Evolutionary conservation across 2,888 invertebrate genomes (phyloP).

Genomic region (Nemotelus pantherinus): DNA sequence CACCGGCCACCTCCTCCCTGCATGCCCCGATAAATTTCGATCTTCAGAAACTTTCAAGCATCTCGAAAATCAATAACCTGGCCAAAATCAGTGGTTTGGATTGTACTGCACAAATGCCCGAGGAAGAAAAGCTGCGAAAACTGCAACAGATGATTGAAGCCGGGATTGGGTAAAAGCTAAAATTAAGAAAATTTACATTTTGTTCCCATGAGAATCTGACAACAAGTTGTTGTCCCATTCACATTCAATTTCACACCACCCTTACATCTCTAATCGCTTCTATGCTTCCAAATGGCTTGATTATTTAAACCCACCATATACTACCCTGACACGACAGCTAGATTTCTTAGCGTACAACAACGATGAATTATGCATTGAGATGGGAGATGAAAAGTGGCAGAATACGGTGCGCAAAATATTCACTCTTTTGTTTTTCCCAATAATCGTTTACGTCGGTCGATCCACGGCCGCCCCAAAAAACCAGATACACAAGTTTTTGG

Average conservation of each 20-base stretch:
- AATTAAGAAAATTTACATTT: neutral
- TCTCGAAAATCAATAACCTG: slow-evolving; percentile 43
- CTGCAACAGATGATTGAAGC: slow-evolving; percentile 62
- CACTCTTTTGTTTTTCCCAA: too few relatives aligned
- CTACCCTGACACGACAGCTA: too few relatives aligned
- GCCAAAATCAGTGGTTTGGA: slow-evolving; percentile 43
- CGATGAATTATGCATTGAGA: slow-evolving; percentile 25
- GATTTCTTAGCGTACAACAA: slow-evolving; percentile 4
- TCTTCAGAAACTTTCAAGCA: slow-evolving; percentile 38
- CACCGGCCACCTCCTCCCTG: neutral
- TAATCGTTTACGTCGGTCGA: neutral
- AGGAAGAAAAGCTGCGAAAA: slow-evolving; percentile 60
- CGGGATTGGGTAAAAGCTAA: slow-evolving; percentile 57
- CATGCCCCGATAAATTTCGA: slow-evolving; percentile 26
- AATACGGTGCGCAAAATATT: neutral
- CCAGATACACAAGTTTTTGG: slow-evolving; percentile 37
- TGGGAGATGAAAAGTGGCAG: slow-evolving; percentile 1
- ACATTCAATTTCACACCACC: too few relatives aligned
- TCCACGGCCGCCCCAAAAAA: slow-evolving; percentile 10
- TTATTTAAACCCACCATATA: too few relatives aligned
- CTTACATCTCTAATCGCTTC: too few relatives aligned
- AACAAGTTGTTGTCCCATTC: too few relatives aligned
- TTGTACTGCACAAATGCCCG: slow-evolving; percentile 52
- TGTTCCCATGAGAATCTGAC: neutral
- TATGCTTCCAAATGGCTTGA: too few relatives aligned